Evolutionary conservation across 2,113 vertebrate genomes (phyloP), one percentile per base, ranked within the genome.

Genomic region (Willisornis vidua): DNA sequence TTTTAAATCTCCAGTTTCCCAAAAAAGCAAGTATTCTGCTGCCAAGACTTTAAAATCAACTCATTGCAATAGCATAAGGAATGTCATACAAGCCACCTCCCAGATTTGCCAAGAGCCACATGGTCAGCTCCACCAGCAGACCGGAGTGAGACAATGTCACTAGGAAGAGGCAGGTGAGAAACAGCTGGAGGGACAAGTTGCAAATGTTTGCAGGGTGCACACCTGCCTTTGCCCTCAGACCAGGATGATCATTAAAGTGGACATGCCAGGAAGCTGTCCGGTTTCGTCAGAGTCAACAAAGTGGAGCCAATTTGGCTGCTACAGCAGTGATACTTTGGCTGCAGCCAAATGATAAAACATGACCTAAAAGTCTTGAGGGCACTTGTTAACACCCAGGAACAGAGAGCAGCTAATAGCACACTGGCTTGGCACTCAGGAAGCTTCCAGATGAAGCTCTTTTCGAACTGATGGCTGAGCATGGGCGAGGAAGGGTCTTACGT

Each of bases 271-370:
- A 94, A 93, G 51, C 83, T 88, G 59, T 63, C 48, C 0, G 0
- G 33, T 49, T 90, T n/a, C 68, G 84, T 71, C 57, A 68, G 25
- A 70, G 65, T 78, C 80, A 88, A 46, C 17, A 39, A 33, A 83
- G 33, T 29, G 48, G 17, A 90, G 63, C 41, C 76, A 73, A 49
- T 76, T 80, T 93, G 85, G 72, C 82, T 90, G 29, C 71, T 24
- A 37, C 8, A 75, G 29, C 86, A 90, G 5, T 18, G 43, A 51
- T 8, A 77, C 25, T 89, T 81, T 33, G 51, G 33, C 68, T 90
- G 61, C 52, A 91, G 77, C 48, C 91, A 92, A 81, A 87, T 51
- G n/a, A 87, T 37, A 81, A 91, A 94, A 90, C 55, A 88, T 59
- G 83, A 88, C 89, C 84, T 76, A 51, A 86, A 89, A 81, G 51